phyloP scores from a whole-genome alignment of 2,888 invertebrate species.

The Selenia dentaria region DNA sequence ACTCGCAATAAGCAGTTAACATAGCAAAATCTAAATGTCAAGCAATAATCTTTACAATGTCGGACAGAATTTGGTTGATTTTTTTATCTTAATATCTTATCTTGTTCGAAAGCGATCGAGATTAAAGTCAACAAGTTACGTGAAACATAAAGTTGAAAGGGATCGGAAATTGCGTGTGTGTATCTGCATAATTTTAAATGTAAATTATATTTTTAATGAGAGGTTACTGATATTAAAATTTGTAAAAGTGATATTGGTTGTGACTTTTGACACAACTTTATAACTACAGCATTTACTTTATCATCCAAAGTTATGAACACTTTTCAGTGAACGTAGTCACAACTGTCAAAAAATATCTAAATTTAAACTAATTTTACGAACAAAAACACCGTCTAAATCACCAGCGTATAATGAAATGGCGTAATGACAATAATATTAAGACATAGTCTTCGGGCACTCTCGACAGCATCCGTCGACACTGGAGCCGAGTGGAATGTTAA shows the following conservation, averaged over 20 bases:
- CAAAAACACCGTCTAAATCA: too few relatives aligned
- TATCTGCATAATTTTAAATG: slow-evolving; percentile 16
- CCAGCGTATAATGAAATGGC: too few relatives aligned
- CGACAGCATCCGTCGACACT: too few relatives aligned
- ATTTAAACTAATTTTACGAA: too few relatives aligned
- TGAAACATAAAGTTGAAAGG: slow-evolving; percentile 24
- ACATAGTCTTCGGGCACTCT: too few relatives aligned
- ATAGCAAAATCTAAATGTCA: slow-evolving; percentile 35
- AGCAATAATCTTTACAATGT: slow-evolving; percentile 31
- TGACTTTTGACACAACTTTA: slow-evolving; percentile 4
- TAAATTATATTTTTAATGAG: slow-evolving; percentile 18
- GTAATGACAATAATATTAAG: too few relatives aligned
- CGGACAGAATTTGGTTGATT: slow-evolving; percentile 16
- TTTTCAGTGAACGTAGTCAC: too few relatives aligned
- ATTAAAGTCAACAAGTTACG: slow-evolving; percentile 26
- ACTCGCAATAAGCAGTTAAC: slow-evolving; percentile 10
- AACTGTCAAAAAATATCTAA: too few relatives aligned
- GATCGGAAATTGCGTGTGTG: slow-evolving; percentile 26
- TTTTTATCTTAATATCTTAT: slow-evolving; percentile 35
- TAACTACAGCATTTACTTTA: too few relatives aligned
- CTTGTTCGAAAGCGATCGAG: slow-evolving; percentile 29
- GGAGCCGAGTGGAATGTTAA: too few relatives aligned
- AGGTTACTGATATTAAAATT: slow-evolving; percentile 10
- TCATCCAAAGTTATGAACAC: too few relatives aligned
- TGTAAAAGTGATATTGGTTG: slow-evolving; percentile 1